These are phyloP conservation scores for Perognathus longimembris DNA, from an alignment of 2,113 vertebrate genomes.

Conservation along the genomic window DNA sequence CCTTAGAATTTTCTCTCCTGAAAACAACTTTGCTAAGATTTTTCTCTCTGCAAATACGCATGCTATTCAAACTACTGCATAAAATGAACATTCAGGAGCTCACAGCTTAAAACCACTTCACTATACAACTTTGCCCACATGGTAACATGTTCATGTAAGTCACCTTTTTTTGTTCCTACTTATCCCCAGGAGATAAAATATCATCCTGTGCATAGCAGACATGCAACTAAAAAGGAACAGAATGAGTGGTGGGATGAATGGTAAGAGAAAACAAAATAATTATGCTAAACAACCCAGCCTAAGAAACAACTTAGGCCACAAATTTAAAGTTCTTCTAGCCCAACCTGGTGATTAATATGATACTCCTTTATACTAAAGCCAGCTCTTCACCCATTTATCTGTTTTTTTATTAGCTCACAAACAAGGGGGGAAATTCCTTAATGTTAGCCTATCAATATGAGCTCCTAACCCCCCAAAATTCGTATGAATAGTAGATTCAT, in stretches of 20 bases:
- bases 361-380: not conserved
- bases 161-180: not conserved
- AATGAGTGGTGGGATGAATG: not conserved
- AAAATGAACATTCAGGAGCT: not conserved
- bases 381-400: not conserved
- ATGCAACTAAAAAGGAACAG: not conserved
- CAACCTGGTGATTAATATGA: not conserved
- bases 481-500: not conserved
- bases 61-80: not conserved
- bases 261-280: not conserved
- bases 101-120: not conserved
- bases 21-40: not conserved
- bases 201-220: not conserved
- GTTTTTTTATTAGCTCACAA: not conserved
- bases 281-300: not conserved
- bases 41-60: not conserved
- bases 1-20: not conserved
- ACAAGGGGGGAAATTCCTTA: not conserved
- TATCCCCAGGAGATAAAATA: not conserved
- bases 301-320: constrained; percentile 61
- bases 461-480: not conserved
- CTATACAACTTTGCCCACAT: not conserved
- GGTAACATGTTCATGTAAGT: not conserved
- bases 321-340: not conserved
- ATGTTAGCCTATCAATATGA: not conserved